phyloP scores from a whole-genome alignment of 2,797 vertebrate species.

The Lycodopsis pacificus region DNA sequence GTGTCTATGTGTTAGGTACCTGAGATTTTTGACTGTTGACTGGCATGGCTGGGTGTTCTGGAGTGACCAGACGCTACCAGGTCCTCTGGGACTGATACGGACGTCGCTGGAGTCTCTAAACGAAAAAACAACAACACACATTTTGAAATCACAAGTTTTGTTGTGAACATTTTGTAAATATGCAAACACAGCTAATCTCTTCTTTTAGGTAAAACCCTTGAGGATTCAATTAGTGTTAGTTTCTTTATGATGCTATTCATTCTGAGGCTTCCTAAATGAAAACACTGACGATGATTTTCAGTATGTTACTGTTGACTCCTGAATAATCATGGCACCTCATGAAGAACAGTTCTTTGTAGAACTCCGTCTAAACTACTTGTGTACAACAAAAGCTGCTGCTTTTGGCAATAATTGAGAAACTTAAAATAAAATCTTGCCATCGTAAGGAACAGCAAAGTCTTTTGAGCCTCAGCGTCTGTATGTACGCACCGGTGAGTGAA shows the following conservation, averaged over 20 bases:
- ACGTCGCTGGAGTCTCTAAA: conserved; percentile 85
- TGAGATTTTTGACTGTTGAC: conserved; percentile 92
- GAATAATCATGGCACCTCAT: neutral
- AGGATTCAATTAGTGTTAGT: neutral
- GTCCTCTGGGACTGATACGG: conserved; percentile 89
- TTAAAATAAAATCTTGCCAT: neutral
- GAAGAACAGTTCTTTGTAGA: neutral
- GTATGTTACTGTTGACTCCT: neutral
- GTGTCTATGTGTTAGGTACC: conserved; percentile 78
- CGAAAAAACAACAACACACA: conserved; percentile 3
- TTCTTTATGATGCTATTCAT: neutral
- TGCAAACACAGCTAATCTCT: neutral
- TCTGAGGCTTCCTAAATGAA: neutral
- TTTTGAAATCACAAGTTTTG: neutral
- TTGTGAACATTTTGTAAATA: neutral
- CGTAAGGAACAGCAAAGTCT: neutral
- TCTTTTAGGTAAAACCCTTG: neutral
- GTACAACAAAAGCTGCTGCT: neutral
- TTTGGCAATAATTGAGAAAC: neutral
- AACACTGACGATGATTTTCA: neutral
- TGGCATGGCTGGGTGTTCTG: conserved; percentile 92
- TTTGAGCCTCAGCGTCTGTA: neutral
- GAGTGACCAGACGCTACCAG: conserved; percentile 90
- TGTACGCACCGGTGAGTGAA: conserved; percentile 62
- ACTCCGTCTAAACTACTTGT: neutral